Percentiles rank a stretch among this genome's conserved stretches.
Evolutionary conservation across 2,797 vertebrate species (phyloP).

Genomic region (Sparidentex hasta): DNA sequence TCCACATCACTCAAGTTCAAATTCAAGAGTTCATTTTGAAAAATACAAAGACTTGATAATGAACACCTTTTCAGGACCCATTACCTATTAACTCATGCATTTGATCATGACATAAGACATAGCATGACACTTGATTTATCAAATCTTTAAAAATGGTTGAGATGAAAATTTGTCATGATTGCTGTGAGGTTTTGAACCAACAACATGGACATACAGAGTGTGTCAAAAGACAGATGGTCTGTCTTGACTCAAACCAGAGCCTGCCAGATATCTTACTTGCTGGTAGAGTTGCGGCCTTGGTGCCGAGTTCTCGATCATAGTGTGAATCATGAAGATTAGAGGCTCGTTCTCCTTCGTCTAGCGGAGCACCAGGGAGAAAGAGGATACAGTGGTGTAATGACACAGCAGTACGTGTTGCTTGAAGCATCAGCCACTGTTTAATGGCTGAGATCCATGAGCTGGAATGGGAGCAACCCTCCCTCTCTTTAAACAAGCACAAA

Average conservation of each 20-base stretch:
- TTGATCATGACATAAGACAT: no score
- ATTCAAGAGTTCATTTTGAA: constrained; percentile 15
- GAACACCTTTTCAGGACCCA: no score
- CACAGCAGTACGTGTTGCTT: constrained; percentile 80
- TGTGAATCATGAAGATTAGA: constrained; percentile 99
- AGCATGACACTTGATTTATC: neutral
- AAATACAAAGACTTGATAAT: neutral
- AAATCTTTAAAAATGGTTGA: neutral
- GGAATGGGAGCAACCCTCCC: neutral
- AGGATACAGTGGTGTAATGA: constrained; percentile 88
- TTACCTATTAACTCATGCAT: no score
- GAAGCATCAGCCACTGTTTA: constrained; percentile 1
- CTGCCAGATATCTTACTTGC: constrained; percentile 95
- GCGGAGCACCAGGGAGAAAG: constrained; percentile 78
- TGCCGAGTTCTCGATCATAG: constrained; percentile 99
- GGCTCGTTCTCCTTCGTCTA: constrained; percentile 99
- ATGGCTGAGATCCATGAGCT: constrained; percentile 7
- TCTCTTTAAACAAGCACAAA: neutral
- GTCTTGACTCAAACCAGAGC: constrained; percentile 58
- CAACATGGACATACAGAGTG: neutral
- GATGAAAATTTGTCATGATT: neutral
- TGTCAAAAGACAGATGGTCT: constrained; percentile 2
- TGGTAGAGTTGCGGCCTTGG: constrained; percentile 99
- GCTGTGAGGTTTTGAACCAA: constrained; percentile 21
- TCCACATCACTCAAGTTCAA: constrained; percentile 11